Base-by-base conservation (phyloP, 2,888 invertebrate species). In the Melangyna quadrimaculata region DNA sequence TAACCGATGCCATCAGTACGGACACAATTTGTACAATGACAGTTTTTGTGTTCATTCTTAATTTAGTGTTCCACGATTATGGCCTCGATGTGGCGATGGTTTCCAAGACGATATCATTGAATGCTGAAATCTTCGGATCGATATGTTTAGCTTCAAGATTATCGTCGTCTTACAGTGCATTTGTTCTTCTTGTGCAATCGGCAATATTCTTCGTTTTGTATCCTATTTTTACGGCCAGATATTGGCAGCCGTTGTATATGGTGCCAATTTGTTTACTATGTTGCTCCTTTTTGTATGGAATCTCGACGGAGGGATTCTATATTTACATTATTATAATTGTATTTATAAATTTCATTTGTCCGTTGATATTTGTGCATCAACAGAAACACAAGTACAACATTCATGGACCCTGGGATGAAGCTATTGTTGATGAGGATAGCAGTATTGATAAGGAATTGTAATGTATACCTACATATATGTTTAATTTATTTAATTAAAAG, bases 341-440 rank as follows among this genome's bases (percentile, higher is more conserved):
- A 10, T 94, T 96, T 89, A 93, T 97, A 43, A 95, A 95, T 90
- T 90, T 96, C 10, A 92, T 95, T 65, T 97, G 96, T 90, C 97
- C 97, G 0, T 90, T 94, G 3, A 94, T 95, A 90, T 98, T 97
- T 92, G 94, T 96, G 0, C 93, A 92, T 70, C 96, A 95, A 93
- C 96, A 97, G 90, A 94, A 93, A 43, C 95, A 95, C 90, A 98
- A 97, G 90, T 95, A 96, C 89, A 99, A 98, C 91, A 98, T 98
- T 87, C 96, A 98, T 92, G 99, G 99, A 0, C 99, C 99, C 0
- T 99, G 99, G 99, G 99, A 99, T 91, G 99, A 99, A 91, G 99
- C 99, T 12, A 93, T 97, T 88, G 95, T 95, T 87, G 94, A 94
- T 89, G 94, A 95, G 92, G 88, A 90, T 84, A 89, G 88, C 24